These are phyloP conservation scores for Notiomystis cincta DNA, from an alignment of 2,113 vertebrate genomes.

Conservation along the genomic window DNA sequence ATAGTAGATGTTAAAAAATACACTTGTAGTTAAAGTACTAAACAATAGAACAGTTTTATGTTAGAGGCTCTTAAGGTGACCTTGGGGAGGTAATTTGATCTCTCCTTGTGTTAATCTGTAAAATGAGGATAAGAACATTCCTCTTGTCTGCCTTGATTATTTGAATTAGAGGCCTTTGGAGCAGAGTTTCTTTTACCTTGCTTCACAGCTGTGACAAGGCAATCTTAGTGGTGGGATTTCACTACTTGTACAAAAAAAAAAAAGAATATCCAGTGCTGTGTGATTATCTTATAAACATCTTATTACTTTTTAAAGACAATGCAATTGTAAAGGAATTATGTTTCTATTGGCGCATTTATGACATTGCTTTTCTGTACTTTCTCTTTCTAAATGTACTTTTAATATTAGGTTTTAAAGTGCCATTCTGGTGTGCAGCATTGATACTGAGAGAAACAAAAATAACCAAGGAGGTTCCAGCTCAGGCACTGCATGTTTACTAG, in stretches of 20 bases:
- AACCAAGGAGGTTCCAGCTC: background rate
- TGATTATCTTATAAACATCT: background rate
- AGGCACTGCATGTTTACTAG: background rate
- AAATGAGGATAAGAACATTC: conserved; percentile 44
- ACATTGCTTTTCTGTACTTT: background rate
- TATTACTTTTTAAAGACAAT: background rate
- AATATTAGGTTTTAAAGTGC: conserved; percentile 16
- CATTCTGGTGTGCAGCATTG: background rate
- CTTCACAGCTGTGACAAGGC: background rate
- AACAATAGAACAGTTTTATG: background rate
- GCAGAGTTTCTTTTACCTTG: background rate
- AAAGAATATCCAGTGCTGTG: background rate
- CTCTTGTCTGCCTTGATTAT: conserved; percentile 36
- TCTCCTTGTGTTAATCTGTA: conserved; percentile 31
- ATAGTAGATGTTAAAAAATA: background rate
- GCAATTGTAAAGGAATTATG: background rate
- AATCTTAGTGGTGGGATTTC: background rate
- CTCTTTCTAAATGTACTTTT: conserved; percentile 18
- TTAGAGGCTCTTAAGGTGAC: conserved; percentile 12
- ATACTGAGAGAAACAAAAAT: background rate
- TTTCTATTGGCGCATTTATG: background rate
- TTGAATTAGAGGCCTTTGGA: background rate
- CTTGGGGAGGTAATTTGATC: conserved; percentile 40
- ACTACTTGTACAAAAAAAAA: background rate
- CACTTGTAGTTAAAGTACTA: background rate